Percentiles rank a stretch among this genome's conserved stretches.
phyloP scores from a whole-genome alignment of 2,113 vertebrate genomes.

The Tor tambroides region DNA sequence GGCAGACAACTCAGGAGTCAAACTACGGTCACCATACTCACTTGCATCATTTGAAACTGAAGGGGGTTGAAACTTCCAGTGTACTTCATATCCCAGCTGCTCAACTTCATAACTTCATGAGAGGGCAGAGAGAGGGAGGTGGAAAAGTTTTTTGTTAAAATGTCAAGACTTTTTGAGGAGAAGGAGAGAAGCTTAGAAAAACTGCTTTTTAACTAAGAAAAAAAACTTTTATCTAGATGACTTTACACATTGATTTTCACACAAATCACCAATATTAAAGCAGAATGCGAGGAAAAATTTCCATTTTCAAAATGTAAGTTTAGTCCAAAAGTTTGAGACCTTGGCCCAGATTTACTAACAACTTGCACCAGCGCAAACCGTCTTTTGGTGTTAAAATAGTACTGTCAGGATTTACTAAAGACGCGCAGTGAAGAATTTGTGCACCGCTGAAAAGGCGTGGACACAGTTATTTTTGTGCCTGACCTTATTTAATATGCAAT shows the following conservation, averaged over 20 bases:
- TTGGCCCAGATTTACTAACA: too few relatives aligned
- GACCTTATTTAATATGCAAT: too few relatives aligned
- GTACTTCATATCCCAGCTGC: constrained; percentile 65
- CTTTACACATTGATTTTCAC: not conserved
- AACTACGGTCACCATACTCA: constrained; percentile 71
- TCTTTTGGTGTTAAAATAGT: too few relatives aligned
- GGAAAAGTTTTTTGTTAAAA: constrained; percentile 43
- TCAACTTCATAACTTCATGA: constrained; percentile 61
- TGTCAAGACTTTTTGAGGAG: not conserved
- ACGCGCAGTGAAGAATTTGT: too few relatives aligned
- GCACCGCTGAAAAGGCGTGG: too few relatives aligned
- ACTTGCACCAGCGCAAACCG: too few relatives aligned
- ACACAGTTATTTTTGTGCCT: too few relatives aligned
- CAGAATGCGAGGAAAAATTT: too few relatives aligned
- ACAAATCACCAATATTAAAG: too few relatives aligned
- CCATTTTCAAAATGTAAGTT: too few relatives aligned
- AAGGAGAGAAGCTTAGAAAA: not conserved
- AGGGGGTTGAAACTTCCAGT: constrained; percentile 60
- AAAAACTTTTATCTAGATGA: constrained; percentile 11
- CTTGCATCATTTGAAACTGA: constrained; percentile 59
- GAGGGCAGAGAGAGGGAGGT: constrained; percentile 31
- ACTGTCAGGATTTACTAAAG: too few relatives aligned
- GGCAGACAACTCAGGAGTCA: constrained; percentile 72
- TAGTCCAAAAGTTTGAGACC: too few relatives aligned
- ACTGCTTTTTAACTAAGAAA: not conserved